A percentile compares a stretch with the other conserved stretches of the same genome.
These are phyloP conservation scores for Panurus biarmicus DNA, from an alignment of 2,113 vertebrate genomes.

Conservation along the genomic window DNA sequence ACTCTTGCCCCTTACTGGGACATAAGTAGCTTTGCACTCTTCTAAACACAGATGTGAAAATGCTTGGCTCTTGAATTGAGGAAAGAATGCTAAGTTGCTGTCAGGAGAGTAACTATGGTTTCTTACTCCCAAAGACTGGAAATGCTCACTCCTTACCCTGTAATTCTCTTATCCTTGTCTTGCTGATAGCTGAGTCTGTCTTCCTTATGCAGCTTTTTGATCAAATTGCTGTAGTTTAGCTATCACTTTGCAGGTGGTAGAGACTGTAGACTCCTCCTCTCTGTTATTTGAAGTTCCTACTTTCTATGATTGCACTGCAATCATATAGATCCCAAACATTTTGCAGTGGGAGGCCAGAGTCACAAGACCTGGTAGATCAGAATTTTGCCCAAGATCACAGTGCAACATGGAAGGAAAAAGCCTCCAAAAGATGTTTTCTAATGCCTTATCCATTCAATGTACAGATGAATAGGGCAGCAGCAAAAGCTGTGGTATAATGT, in stretches of 20 bases:
- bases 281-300: neutral
- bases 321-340: neutral
- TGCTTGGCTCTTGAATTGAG: neutral
- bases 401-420: neutral
- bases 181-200: neutral
- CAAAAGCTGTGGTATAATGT: neutral
- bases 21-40: neutral
- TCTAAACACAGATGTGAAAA: neutral
- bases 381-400: neutral
- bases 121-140: neutral
- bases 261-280: neutral
- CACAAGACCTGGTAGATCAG: neutral
- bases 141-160: neutral
- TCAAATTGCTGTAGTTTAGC: neutral
- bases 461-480: neutral
- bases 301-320: neutral
- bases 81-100: neutral
- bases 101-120: neutral
- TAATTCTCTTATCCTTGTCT: neutral
- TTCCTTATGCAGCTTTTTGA: neutral
- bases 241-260: neutral
- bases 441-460: neutral
- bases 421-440: neutral
- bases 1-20: neutral
- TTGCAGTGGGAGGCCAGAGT: neutral